phyloP scores from a whole-genome alignment of 2,888 invertebrate genomes.

The Euzetes globulus region DNA sequence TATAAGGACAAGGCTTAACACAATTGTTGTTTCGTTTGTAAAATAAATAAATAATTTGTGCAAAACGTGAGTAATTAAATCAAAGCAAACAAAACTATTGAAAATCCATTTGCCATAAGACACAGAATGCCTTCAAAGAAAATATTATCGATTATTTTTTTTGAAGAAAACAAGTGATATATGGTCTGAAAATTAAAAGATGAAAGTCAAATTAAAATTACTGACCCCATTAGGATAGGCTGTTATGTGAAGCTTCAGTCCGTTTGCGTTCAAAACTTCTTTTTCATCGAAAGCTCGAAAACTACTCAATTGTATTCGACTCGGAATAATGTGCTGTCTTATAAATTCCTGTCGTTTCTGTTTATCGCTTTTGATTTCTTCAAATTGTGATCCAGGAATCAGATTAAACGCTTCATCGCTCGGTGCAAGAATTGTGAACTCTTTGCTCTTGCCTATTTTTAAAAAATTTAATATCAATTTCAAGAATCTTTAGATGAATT shows the following conservation, averaged over 20 bases:
- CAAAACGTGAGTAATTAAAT: slow-evolving; percentile 26
- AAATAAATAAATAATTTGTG: not conserved
- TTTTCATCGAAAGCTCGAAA: slow-evolving; percentile 6
- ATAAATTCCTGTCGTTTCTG: slow-evolving; percentile 37
- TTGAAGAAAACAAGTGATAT: not conserved
- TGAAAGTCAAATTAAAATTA: not conserved
- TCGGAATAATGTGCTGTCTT: slow-evolving; percentile 38
- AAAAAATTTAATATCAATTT: not conserved
- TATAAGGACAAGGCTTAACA: slow-evolving; percentile 18
- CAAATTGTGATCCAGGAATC: slow-evolving; percentile 38
- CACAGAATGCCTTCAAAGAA: slow-evolving; percentile 22
- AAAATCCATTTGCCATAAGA: not conserved
- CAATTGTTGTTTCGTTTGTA: not conserved
- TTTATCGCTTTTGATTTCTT: slow-evolving; percentile 36
- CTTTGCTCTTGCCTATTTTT: not conserved
- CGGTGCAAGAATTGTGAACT: slow-evolving; percentile 39
- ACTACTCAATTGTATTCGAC: slow-evolving; percentile 15
- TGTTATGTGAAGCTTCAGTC: not conserved
- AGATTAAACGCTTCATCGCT: slow-evolving; percentile 39
- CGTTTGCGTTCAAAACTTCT: not conserved
- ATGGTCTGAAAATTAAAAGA: not conserved
- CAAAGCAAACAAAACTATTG: not conserved
- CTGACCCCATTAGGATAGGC: slow-evolving; percentile 30
- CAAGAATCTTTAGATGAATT: not conserved
- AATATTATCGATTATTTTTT: not conserved